Evolutionary conservation across 2,113 vertebrate species (phyloP).

Genomic region (Malaclemys terrapin): DNA sequence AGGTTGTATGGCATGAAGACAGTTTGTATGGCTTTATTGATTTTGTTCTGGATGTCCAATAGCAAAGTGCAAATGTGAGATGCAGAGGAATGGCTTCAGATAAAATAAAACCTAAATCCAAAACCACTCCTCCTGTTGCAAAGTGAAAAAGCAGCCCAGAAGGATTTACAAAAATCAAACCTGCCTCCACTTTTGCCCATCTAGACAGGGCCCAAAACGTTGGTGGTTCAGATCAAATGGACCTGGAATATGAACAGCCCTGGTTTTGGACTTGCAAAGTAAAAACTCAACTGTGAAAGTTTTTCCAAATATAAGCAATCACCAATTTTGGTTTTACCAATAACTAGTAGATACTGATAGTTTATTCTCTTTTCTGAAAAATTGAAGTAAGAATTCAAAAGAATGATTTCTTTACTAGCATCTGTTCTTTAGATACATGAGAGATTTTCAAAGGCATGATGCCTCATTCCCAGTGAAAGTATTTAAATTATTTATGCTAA

Average conservation of each 20-base stretch:
- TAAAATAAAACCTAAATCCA: background rate
- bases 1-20: too few species aligned
- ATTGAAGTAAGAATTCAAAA: background rate
- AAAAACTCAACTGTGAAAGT: background rate
- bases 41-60: too few species aligned
- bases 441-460: slow-evolving; percentile 26
- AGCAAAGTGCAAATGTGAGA: background rate
- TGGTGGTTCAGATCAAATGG: background rate
- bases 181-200: background rate
- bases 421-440: background rate
- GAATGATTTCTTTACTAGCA: background rate
- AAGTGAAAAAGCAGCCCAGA: background rate
- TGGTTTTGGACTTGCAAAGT: background rate
- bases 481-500: background rate
- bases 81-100: background rate
- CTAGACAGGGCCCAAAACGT: background rate
- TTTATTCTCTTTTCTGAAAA: background rate
- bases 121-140: background rate
- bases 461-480: background rate
- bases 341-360: background rate
- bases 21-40: too few species aligned
- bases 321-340: background rate
- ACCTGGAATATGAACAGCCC: background rate
- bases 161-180: background rate
- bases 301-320: background rate